Base-by-base conservation (phyloP, 2,888 invertebrate genomes). In the Pandemis heparana region DNA sequence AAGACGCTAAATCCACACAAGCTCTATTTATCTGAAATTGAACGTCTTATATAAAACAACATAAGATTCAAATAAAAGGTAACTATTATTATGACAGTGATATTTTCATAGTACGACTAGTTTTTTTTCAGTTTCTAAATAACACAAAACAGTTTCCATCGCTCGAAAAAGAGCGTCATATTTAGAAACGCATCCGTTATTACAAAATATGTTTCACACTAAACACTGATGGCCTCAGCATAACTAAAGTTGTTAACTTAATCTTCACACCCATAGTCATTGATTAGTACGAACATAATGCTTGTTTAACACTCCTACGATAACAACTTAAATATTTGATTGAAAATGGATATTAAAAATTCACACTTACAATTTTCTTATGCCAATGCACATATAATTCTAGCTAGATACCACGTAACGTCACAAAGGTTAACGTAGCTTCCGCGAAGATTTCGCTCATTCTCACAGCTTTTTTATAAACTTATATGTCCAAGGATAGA, bases 41-140 rank as follows among this genome's bases (percentile, higher is more conserved):
- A 71, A 38, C 41, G 16, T 51, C 32, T 56, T 61, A 61, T 16
- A 63, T n/a, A 38, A 16, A 51, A 59, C 14, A 59, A 56, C 16
- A 63, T 16, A 5, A 48, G 23, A n/a, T 43, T n/a, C 9, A 32
- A 32, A 64, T 48, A 18, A 64, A 32, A 51, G 14, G 41, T 53
- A 53, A n/a, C 18, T 32, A 18, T 46, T 9, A n/a, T 53, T 64
- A 67, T 41, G 71, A 65, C 64, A 71, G 67, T 72, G 71, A 53
- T 16, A 18, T 62, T 62, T 67, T 72, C 62, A 61, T 53, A 61
- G 23, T 62, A 70, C 51, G 10, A n/a, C 51, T 53, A 48, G 43
- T 43, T 18, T 18, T 62, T 8, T 38, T 38, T 32, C 23, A 60
- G 43, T 46, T 32, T 32, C 16, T 46, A 68, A 14, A 16, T n/a